Evolutionary conservation across 2,888 invertebrate genomes (phyloP), one percentile per base, ranked within the genome.

Genomic region (Rosalia funebris): DNA sequence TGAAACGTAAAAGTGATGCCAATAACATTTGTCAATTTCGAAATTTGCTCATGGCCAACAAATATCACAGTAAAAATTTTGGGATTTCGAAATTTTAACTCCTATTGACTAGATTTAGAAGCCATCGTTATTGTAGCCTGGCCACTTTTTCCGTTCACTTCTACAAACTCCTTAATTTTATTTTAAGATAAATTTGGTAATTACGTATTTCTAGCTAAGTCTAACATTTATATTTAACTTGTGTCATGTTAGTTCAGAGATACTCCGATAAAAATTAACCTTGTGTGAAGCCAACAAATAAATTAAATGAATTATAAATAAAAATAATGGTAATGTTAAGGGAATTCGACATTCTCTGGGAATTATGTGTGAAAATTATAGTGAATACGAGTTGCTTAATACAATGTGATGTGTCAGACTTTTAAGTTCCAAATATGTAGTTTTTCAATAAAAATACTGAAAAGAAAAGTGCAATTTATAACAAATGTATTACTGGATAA

Each of bases 11-110:
- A 44, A n/a, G n/a, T 56, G 57, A 65, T 50, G 31, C 45, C 45
- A 45, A 41, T 16, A 41, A 45, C 45, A 31, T 34, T 54, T 54
- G 42, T 47, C 39, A 39, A 1, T 31, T 56, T 57, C 68, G 66
- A 57, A 68, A 52, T 52, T 41, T 52, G 25, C 19, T 19, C 10
- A 41, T 25, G 41, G 52, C 41, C 39, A 39, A 50, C 20, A 73
- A 72, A 70, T 73, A 77, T 77, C 77, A 77, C 77, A 77, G 77
- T 65, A 68, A 65, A 68, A 72, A 75, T 72, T 77, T 73, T 71
- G 70, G 71, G 71, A 69, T 68, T 66, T 57, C 45, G 37, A 63
- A 50, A 7, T 34, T 65, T 52, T 62, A 20, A 55, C 56, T 60
- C 62, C 64, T 62, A 67, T 68, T 73, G 77, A 77, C 77, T 77